Base-by-base conservation (phyloP, 2,888 invertebrate species). In the Chalcosyrphus nemorum region DNA sequence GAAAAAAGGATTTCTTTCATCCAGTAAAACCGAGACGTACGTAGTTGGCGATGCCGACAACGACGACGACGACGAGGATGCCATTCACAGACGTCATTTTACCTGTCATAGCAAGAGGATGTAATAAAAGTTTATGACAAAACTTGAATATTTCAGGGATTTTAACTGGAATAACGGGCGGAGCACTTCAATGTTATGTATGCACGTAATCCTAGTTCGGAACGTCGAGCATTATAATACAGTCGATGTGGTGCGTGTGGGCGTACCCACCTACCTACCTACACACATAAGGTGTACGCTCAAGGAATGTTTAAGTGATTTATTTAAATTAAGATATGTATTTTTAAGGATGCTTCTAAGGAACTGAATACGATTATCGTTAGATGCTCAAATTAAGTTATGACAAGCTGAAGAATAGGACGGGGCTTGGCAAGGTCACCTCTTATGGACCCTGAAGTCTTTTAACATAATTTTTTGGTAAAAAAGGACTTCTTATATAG, bases 91-190 rank as follows among this genome's bases (percentile, higher is more conserved):
- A n/a, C 38, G 76, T 41, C 76, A 66, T 65, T 71, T 24, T 63
- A 72, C 74, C 74, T 74, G 65, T 45, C 56, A 65, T 9, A 54
- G 52, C 66, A 32, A 27, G 24, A 6, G 41, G 57, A 41, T 56
- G 59, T 41, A 59, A 66, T 76, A 76, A 68, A 68, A 15, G 41
- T 76, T 76, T 76, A 76, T 59, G 76, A 66, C 59, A 59, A 59
- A 76, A 68, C 66, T 66, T 76, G 59, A 52, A 66, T 66, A 59
- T 66, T 68, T 76, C 7, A 68, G 52, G 24, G 19, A 59, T 43
- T 32, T 41, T 35, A 57, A 38, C 47, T 15, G 29, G 41, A 41
- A 29, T 35, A 45, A 13, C 11, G 38, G 27, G 45, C 2, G 38
- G 38, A 63, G 19, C 7, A 13, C 56, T 19, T 32, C 38, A 13